phyloP scores from a whole-genome alignment of 2,797 vertebrate genomes.

The Catamblyrhynchus diadema region DNA sequence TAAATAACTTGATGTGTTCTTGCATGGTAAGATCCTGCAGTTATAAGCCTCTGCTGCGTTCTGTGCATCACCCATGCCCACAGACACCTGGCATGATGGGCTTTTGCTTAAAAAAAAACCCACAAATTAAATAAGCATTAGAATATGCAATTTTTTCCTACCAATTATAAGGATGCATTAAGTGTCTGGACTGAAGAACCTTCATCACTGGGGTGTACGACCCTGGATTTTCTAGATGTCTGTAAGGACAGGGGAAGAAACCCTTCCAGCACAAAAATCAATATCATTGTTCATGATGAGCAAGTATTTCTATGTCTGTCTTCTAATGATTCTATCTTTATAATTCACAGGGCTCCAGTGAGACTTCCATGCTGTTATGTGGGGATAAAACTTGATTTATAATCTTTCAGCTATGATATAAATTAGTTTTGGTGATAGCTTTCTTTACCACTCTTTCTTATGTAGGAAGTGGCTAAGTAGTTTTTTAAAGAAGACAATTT shows the following conservation, averaged over 20 bases:
- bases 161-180: neutral
- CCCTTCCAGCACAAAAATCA: neutral
- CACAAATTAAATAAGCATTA: neutral
- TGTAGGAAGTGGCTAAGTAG: neutral
- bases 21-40: neutral
- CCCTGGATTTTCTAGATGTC: neutral
- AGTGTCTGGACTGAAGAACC: neutral
- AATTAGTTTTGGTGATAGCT: neutral
- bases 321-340: neutral
- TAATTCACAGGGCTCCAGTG: neutral
- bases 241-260: neutral
- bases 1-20: neutral
- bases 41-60: neutral
- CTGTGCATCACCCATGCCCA: neutral
- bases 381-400: neutral
- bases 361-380: neutral
- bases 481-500: neutral
- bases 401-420: neutral
- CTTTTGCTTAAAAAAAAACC: neutral
- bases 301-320: neutral
- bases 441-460: neutral
- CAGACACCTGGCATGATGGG: accelerated
- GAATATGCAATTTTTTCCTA: neutral
- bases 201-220: neutral
- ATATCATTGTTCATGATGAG: accelerated